phyloP scores from a whole-genome alignment of 1,140 invertebrate genomes.

The Lysiphlebus fabarum region DNA sequence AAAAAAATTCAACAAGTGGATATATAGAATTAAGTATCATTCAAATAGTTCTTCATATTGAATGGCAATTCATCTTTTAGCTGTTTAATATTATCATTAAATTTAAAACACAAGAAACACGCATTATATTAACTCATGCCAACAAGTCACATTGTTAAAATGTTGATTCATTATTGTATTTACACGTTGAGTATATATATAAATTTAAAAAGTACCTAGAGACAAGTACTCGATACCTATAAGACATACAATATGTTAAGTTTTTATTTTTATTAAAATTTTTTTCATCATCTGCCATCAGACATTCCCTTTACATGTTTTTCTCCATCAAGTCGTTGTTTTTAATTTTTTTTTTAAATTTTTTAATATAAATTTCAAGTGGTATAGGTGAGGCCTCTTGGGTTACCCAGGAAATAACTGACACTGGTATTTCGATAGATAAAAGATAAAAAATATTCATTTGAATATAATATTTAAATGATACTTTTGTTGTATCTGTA shows the following conservation, averaged over 20 bases:
- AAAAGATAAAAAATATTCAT: neutral
- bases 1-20: too few relatives aligned
- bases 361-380: neutral
- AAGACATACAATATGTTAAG: neutral
- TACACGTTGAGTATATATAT: conserved; percentile 5
- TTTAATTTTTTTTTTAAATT: neutral
- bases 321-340: too few relatives aligned
- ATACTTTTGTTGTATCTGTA: too few relatives aligned
- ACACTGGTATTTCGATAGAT: conserved; percentile 3
- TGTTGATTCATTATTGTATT: neutral
- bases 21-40: conserved; percentile 24
- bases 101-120: conserved; percentile 12
- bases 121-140: neutral
- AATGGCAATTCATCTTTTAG: conserved; percentile 24
- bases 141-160: neutral
- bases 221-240: neutral
- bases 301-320: too few relatives aligned
- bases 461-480: too few relatives aligned
- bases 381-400: conserved; percentile 7
- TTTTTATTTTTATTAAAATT: neutral
- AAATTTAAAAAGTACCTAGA: neutral
- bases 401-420: conserved; percentile 6
- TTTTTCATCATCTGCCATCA: neutral
- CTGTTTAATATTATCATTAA: neutral
- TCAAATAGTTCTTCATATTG: conserved; percentile 19